Percentiles rank a stretch among this genome's conserved stretches.
phyloP scores from a whole-genome alignment of 2,888 invertebrate species.

The Macrophya alboannulata region DNA sequence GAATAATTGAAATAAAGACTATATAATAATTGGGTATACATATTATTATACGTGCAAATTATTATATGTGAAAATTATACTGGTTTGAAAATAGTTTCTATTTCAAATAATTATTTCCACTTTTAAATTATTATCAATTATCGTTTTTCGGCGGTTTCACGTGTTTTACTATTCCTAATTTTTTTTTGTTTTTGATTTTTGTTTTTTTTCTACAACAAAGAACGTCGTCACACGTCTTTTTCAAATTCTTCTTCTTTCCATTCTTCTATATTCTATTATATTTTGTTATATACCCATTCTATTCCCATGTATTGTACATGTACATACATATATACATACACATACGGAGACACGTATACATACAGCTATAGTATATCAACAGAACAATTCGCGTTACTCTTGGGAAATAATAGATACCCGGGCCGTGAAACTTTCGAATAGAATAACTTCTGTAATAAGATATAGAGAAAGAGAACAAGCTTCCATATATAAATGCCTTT shows the following conservation, averaged over 20 bases:
- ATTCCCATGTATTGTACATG: background rate
- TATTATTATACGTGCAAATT: too few species aligned
- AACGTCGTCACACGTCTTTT: background rate
- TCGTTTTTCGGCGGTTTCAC: background rate
- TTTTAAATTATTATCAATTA: background rate
- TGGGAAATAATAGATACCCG: background rate
- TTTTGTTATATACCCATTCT: background rate
- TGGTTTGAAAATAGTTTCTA: too few species aligned
- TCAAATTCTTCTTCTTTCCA: too few species aligned
- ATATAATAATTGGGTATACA: too few species aligned
- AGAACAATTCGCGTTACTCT: constrained; percentile 1
- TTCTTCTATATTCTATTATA: background rate
- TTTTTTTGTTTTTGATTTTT: background rate
- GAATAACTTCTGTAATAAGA: constrained; percentile 3
- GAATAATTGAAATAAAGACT: too few species aligned
- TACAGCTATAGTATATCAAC: background rate
- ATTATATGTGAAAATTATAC: too few species aligned
- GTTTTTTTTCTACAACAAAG: background rate
- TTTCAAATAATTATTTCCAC: background rate
- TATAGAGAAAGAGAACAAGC: background rate
- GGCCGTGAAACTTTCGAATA: background rate
- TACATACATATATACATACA: too few species aligned
- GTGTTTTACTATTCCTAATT: background rate
- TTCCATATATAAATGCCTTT: background rate
- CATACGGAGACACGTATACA: too few species aligned